A percentile compares a stretch with the other conserved stretches of the same genome.
Conservation (phyloP, 1,140 invertebrate species). For the Drosophila lacertosa region DNA sequence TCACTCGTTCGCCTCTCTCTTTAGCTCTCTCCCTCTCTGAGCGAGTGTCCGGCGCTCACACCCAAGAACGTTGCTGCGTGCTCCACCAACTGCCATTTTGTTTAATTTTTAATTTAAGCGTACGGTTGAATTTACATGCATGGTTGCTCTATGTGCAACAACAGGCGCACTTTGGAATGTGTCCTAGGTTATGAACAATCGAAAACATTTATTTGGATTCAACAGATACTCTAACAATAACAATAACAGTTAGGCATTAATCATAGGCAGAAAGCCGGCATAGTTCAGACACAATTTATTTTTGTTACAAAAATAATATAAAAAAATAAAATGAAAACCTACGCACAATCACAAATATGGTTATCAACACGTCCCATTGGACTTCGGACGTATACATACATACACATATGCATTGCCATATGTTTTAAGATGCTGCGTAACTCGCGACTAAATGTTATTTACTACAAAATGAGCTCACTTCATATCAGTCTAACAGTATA, state of each 20-base stretch:
- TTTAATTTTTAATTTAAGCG: conserved; percentile 58
- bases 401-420: conserved; percentile 40
- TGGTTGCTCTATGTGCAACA: conserved; percentile 45
- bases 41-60: conserved; percentile 53
- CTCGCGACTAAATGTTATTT: conserved; percentile 13
- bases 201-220: conserved; percentile 4
- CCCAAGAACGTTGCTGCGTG: conserved; percentile 51
- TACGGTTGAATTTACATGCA: conserved; percentile 48
- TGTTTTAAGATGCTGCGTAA: conserved; percentile 48
- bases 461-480: conserved; percentile 1
- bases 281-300: conserved; percentile 8
- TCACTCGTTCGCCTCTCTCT: conserved; percentile 42
- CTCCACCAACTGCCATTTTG: conserved; percentile 59
- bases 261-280: conserved; percentile 21
- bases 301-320: conserved; percentile 17
- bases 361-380: conserved; percentile 51
- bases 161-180: conserved; percentile 19
- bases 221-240: conserved; percentile 18
- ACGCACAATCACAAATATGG: conserved; percentile 47
- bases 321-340: conserved; percentile 1
- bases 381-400: conserved; percentile 47
- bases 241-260: neutral
- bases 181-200: conserved; percentile 29
- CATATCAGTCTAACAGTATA: conserved; percentile 15
- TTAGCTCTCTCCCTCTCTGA: conserved; percentile 14